A percentile compares a stretch with the other conserved stretches of the same genome.
Evolutionary conservation across 2,113 vertebrate species (phyloP).

Genomic region (Sialia sialis): DNA sequence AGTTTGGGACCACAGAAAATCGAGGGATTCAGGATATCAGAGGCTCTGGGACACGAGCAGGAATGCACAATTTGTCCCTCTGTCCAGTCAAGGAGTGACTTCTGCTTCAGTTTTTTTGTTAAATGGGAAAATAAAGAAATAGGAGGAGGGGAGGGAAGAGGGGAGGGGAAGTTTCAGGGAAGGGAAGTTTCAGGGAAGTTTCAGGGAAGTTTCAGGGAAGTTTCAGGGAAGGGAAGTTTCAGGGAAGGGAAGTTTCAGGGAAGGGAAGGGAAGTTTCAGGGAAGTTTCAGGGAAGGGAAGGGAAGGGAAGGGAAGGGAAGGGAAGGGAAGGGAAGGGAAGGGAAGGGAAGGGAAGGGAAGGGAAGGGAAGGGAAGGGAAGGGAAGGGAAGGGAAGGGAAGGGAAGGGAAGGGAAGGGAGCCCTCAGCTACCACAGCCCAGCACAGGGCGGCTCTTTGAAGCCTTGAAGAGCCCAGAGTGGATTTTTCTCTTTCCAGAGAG

Average conservation of each 20-base stretch:
- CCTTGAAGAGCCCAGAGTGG: accelerated
- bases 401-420: neutral
- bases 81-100: neutral
- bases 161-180: too few relatives aligned
- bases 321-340: too few relatives aligned
- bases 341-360: too few relatives aligned
- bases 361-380: neutral
- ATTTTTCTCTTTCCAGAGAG: neutral
- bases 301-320: too few relatives aligned
- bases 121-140: neutral
- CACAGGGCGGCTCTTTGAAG: neutral
- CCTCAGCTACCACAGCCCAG: too few relatives aligned
- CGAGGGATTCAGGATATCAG: accelerated
- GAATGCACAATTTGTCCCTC: neutral
- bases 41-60: neutral
- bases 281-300: too few relatives aligned
- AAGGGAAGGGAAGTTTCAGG: too few relatives aligned
- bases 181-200: too few relatives aligned
- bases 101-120: neutral
- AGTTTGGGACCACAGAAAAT: accelerated
- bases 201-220: too few relatives aligned
- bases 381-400: too few relatives aligned
- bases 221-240: too few relatives aligned
- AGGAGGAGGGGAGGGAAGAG: neutral
- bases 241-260: too few relatives aligned